These are phyloP conservation scores for Coelogynopora nodosa DNA, from an alignment of 2,888 invertebrate genomes.

Conservation along the genomic window DNA sequence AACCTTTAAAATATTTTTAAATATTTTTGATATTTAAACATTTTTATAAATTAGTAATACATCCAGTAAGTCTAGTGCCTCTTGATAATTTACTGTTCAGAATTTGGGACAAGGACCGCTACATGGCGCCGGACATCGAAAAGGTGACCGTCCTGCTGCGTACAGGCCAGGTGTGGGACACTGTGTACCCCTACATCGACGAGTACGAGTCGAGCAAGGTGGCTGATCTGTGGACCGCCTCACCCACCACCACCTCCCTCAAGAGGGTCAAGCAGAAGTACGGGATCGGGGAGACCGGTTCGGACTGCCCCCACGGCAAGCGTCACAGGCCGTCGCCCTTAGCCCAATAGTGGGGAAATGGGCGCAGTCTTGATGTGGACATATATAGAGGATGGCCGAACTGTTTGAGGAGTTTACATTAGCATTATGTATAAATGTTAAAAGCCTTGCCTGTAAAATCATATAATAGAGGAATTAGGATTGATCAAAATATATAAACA, in stretches of 20 bases:
- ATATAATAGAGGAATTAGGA: no score
- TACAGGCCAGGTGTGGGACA: slow-evolving; percentile 59
- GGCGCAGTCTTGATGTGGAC: no score
- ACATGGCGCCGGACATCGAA: slow-evolving; percentile 69
- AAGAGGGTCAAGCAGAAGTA: background rate
- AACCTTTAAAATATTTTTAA: no score
- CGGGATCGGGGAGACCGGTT: background rate
- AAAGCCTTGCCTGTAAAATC: no score
- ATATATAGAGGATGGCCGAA: no score
- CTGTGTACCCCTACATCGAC: slow-evolving; percentile 38
- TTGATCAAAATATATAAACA: no score
- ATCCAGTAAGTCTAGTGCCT: no score
- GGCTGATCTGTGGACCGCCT: background rate
- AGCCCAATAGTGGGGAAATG: no score
- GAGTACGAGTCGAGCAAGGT: slow-evolving; percentile 11
- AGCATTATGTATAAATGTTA: no score
- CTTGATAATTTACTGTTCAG: slow-evolving; percentile 60
- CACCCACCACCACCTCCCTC: background rate
- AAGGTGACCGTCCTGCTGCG: slow-evolving; percentile 65
- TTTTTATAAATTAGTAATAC: no score
- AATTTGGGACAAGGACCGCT: slow-evolving; percentile 68
- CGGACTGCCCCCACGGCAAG: background rate
- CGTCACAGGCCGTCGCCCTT: background rate
- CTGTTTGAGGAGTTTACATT: no score
- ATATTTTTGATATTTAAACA: no score